Evolutionary conservation across 2,888 invertebrate genomes (phyloP).

Genomic region (Panopea generosa): DNA sequence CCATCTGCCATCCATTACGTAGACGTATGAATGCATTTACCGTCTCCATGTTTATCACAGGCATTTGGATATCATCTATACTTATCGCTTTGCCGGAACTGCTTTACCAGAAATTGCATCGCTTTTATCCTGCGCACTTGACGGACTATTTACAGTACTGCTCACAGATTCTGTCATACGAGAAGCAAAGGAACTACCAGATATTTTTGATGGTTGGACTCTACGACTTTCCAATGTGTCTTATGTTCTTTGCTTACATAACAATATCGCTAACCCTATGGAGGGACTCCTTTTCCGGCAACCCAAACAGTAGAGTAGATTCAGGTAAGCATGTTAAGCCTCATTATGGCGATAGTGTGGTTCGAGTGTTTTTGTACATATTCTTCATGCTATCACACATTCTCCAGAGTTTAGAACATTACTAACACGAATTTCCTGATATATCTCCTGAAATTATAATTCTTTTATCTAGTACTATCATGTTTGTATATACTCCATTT

Average conservation of each 20-base stretch:
- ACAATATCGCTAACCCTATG: conserved; percentile 81
- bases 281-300: conserved; percentile 65
- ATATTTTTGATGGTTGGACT: conserved; percentile 85
- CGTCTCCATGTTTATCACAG: conserved; percentile 92
- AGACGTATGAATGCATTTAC: conserved; percentile 94
- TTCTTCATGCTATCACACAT: too few species aligned
- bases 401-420: too few species aligned
- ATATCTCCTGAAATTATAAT: too few species aligned
- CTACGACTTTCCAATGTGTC: conserved; percentile 90
- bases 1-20: conserved; percentile 95
- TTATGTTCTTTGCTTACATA: conserved; percentile 82
- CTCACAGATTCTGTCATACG: conserved; percentile 53
- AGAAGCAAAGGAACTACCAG: conserved; percentile 69
- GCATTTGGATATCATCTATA: conserved; percentile 93
- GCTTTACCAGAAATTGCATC: conserved; percentile 62
- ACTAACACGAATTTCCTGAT: too few species aligned
- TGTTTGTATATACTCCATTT: too few species aligned
- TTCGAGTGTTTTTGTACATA: too few species aligned
- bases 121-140: conserved; percentile 68
- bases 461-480: too few species aligned
- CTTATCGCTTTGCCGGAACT: conserved; percentile 80
- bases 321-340: conserved; percentile 26
- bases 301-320: conserved; percentile 27
- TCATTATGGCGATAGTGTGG: too few species aligned
- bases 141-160: conserved; percentile 75